Conservation (phyloP, 2,797 vertebrate species). For the Petrocephalus sullivani region DNA sequence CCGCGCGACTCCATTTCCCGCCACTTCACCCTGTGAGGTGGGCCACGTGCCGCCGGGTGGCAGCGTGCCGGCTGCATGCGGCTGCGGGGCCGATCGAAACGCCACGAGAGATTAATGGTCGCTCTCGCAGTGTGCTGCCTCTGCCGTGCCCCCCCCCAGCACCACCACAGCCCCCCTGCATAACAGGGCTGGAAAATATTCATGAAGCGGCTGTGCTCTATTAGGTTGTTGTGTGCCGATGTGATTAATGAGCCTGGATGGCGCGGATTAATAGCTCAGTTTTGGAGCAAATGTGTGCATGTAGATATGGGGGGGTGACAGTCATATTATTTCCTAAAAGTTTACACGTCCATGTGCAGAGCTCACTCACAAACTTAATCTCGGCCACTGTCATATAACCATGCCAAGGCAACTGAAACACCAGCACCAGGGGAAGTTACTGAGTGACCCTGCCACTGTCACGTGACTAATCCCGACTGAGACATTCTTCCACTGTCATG, state of each 20-base stretch:
- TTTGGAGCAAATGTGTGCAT: conserved; percentile 19
- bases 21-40: not conserved
- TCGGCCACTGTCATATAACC: not conserved
- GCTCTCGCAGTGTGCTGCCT: conserved; percentile 37
- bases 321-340: not conserved
- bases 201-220: conserved; percentile 60
- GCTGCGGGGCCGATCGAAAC: not conserved
- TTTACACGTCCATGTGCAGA: conserved; percentile 16
- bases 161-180: conserved; percentile 32
- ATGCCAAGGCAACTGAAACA: not conserved
- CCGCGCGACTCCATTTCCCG: not conserved
- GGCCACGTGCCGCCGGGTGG: not conserved
- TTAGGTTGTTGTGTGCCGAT: conserved; percentile 58
- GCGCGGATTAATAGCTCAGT: conserved; percentile 21
- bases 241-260: conserved; percentile 62
- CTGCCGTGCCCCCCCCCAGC: conserved; percentile 30
- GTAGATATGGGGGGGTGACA: not conserved
- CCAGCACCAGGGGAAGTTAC: not conserved
- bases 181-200: conserved; percentile 53
- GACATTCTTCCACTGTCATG: not conserved
- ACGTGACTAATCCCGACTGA: not conserved
- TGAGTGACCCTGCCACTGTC: not conserved
- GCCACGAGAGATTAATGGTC: conserved; percentile 49
- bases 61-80: not conserved
- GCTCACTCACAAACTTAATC: not conserved